These are phyloP conservation scores for Centroberyx gerrardi DNA, from an alignment of 2,797 vertebrate genomes.

Conservation along the genomic window DNA sequence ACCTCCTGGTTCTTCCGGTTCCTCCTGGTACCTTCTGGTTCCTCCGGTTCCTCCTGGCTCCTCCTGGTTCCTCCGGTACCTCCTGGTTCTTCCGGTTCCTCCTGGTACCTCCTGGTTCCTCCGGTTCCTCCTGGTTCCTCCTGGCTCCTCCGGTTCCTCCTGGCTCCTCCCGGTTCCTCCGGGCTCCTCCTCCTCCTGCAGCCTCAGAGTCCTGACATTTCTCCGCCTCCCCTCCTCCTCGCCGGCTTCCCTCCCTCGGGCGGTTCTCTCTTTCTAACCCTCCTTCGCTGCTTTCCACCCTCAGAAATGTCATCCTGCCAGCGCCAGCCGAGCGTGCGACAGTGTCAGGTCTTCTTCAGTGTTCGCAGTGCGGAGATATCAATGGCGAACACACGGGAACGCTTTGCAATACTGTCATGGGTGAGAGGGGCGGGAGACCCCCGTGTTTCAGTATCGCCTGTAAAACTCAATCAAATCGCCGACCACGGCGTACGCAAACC, in stretches of 20 bases:
- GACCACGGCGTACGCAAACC: background rate
- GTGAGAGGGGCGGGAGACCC: slow-evolving; percentile 6
- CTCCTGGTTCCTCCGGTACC: no score
- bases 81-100: no score
- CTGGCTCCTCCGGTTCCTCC: background rate
- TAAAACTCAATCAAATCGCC: slow-evolving; percentile 49
- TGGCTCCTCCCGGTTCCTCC: no score
- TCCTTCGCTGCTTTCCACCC: slow-evolving; percentile 36
- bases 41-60: no score
- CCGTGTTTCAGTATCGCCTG: background rate
- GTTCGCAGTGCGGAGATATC: slow-evolving; percentile 31
- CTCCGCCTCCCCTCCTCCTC: background rate
- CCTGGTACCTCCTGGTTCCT: no score
- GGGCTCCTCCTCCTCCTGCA: background rate
- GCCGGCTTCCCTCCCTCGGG: background rate
- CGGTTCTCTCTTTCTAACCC: slow-evolving; percentile 44
- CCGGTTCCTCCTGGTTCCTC: background rate
- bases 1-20: no score
- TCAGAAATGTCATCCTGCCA: slow-evolving; percentile 61
- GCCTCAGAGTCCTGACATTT: slow-evolving; percentile 58
- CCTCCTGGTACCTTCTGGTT: no score
- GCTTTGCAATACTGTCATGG: slow-evolving; percentile 21
- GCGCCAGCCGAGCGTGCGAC: slow-evolving; percentile 25
- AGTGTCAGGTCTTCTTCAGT: slow-evolving; percentile 18
- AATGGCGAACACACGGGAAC: slow-evolving; percentile 8